Evolutionary conservation across 2,888 invertebrate genomes (phyloP).

Genomic region (Calliphora vomitoria): DNA sequence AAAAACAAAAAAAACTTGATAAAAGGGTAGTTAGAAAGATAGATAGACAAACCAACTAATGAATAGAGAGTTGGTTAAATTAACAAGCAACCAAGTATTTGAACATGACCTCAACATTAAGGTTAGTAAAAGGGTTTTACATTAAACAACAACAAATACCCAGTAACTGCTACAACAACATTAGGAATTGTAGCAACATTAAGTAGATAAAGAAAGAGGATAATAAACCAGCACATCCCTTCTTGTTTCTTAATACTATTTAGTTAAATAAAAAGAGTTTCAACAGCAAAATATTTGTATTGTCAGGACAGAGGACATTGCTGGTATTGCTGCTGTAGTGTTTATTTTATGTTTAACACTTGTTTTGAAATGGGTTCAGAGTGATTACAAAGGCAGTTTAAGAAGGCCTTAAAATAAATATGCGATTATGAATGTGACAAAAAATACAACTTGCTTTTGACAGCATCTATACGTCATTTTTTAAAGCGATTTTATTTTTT

Average conservation of each 20-base stretch:
- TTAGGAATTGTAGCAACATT: not conserved
- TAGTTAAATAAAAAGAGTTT: not conserved
- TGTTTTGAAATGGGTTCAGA: not conserved
- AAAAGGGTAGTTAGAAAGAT: not conserved
- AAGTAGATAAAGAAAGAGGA: not conserved
- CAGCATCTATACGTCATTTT: too few relatives aligned
- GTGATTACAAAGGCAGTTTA: too few relatives aligned
- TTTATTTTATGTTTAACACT: not conserved
- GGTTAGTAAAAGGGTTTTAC: constrained; percentile 21
- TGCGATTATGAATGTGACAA: too few relatives aligned
- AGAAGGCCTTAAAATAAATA: too few relatives aligned
- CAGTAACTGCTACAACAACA: constrained; percentile 17
- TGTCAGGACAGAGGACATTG: not conserved
- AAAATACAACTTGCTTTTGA: too few relatives aligned
- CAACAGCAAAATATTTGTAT: not conserved
- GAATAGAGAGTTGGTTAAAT: constrained; percentile 20
- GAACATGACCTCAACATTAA: constrained; percentile 43
- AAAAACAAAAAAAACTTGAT: not conserved
- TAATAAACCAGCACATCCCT: constrained; percentile 14
- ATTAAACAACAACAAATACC: constrained; percentile 26
- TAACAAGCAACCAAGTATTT: constrained; percentile 21
- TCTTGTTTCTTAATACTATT: not conserved
- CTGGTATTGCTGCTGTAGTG: not conserved
- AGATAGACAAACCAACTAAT: not conserved
- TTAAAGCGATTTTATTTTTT: too few relatives aligned